These are phyloP conservation scores for Drosophila chauvacae DNA, from an alignment of 1,140 invertebrate genomes.

Conservation along the genomic window DNA sequence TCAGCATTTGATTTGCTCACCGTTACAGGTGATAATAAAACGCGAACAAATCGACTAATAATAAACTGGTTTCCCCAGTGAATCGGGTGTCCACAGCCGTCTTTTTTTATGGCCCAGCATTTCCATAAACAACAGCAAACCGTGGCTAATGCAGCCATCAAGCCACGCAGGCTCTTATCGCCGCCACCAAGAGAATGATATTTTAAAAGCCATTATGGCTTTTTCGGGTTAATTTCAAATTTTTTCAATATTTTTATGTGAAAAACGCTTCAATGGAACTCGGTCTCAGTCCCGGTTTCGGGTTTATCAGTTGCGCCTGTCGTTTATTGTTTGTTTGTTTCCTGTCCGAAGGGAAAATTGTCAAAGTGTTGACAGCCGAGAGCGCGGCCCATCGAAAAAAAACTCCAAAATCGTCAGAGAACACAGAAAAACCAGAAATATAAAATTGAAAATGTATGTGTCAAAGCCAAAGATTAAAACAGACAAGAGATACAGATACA, in stretches of 20 bases:
- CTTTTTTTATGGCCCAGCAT: slow-evolving; percentile 45
- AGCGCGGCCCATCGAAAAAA: slow-evolving; percentile 29
- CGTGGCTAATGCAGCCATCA: slow-evolving; percentile 70
- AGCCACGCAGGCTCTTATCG: slow-evolving; percentile 45
- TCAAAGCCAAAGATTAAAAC: slow-evolving; percentile 51
- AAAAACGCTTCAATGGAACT: slow-evolving; percentile 25
- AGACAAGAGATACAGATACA: slow-evolving; percentile 23
- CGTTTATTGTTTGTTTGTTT: slow-evolving; percentile 68
- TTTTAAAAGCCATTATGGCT: slow-evolving; percentile 66
- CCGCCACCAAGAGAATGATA: slow-evolving; percentile 25
- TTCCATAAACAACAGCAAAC: slow-evolving; percentile 46
- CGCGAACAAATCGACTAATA: slow-evolving; percentile 31
- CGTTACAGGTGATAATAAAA: slow-evolving; percentile 71
- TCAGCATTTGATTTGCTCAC: slow-evolving; percentile 26
- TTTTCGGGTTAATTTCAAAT: slow-evolving; percentile 56
- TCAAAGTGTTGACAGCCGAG: slow-evolving; percentile 68
- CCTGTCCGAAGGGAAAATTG: slow-evolving; percentile 57
- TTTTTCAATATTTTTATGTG: slow-evolving; percentile 32
- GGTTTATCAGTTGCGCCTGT: slow-evolving; percentile 66
- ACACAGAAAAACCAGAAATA: slow-evolving; percentile 20
- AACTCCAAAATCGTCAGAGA: slow-evolving; percentile 5
- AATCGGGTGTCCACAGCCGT: slow-evolving; percentile 29
- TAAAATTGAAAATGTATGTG: slow-evolving; percentile 48
- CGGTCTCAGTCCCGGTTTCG: not conserved
- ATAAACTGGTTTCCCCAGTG: slow-evolving; percentile 54